These are phyloP conservation scores for Anthrax anthrax DNA, from an alignment of 2,888 invertebrate genomes.

Conservation along the genomic window DNA sequence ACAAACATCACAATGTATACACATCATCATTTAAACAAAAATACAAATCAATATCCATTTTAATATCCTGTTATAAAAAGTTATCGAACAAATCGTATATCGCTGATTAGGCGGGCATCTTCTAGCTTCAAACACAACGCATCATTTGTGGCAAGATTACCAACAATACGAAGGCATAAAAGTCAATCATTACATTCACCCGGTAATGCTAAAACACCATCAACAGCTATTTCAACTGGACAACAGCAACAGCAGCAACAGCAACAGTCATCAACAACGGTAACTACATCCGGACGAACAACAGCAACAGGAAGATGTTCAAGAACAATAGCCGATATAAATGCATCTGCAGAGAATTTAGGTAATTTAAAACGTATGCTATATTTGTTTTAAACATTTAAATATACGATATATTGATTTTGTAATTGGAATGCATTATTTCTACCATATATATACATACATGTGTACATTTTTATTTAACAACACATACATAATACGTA, in stretches of 20 bases:
- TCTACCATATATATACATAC: too few relatives aligned
- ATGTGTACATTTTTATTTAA: too few relatives aligned
- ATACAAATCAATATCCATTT: not conserved
- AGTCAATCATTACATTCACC: slow-evolving; percentile 65
- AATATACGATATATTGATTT: too few relatives aligned
- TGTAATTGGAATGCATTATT: too few relatives aligned
- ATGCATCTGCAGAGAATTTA: slow-evolving; percentile 60
- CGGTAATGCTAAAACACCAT: slow-evolving; percentile 31
- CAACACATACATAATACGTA: too few relatives aligned
- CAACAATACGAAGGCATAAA: slow-evolving; percentile 72
- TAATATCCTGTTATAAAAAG: not conserved
- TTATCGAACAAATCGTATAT: slow-evolving; percentile 22
- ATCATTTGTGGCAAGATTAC: slow-evolving; percentile 81
- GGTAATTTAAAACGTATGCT: slow-evolving; percentile 35
- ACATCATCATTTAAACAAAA: too few relatives aligned
- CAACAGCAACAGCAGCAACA: slow-evolving; percentile 14
- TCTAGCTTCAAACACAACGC: slow-evolving; percentile 86
- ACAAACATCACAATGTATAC: too few relatives aligned
- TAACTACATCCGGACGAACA: slow-evolving; percentile 17
- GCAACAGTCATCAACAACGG: not conserved
- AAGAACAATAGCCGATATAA: slow-evolving; percentile 52
- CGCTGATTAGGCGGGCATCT: slow-evolving; percentile 50
- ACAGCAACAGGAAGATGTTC: slow-evolving; percentile 38
- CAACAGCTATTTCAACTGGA: slow-evolving; percentile 12
- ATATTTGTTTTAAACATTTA: too few relatives aligned